Evolutionary conservation across 2,113 vertebrate species (phyloP), one percentile per base, ranked within the genome.

Genomic region (Naja naja): DNA sequence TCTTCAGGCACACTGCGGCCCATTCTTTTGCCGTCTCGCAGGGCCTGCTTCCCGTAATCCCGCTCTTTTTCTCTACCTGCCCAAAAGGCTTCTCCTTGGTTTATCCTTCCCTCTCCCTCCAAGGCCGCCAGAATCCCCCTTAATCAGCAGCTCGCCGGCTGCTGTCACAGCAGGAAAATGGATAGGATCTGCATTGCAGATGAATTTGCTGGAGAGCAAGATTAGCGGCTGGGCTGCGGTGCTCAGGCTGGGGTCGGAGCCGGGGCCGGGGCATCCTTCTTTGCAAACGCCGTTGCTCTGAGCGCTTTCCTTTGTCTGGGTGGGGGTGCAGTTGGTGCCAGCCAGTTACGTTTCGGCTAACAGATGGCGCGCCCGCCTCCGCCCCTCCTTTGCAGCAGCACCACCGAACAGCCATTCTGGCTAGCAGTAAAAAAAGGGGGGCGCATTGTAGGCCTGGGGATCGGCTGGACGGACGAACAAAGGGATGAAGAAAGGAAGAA

Each of bases 181-280:
- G 95, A 97, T 97, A 96, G 95, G 95, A 96, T 97, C 95, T 97
- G 96, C 96, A 96, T 95, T 97, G 96, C 96, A 97, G 94, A 97
- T 96, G 93, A 97, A 95, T 96, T 95, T 95, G 93, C 92, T 74
- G 93, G 95, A 95, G 94, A 93, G 94, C 94, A 94, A 95, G 93
- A 96, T 96, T 96, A 96, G 94, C 95, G 92, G 95, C 91, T 94
- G 94, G 94, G 92, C 64, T 69, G 64, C 64, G 5, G 64, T 10
- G 64, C 64, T 56, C 5, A 2, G 55, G 55, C 55, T 23, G 55
- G 55, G 55, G 55, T 20, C 93, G 95, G 94, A 91, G 94, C 55
- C 93, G 95, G 94, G 92, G 94, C 93, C 91, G 94, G 87, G 91
- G 94, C 92, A 88, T 94, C 94, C 92, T 93, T 90, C 74, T 94